phyloP scores from a whole-genome alignment of 2,888 invertebrate genomes.

The Chesias legatella region DNA sequence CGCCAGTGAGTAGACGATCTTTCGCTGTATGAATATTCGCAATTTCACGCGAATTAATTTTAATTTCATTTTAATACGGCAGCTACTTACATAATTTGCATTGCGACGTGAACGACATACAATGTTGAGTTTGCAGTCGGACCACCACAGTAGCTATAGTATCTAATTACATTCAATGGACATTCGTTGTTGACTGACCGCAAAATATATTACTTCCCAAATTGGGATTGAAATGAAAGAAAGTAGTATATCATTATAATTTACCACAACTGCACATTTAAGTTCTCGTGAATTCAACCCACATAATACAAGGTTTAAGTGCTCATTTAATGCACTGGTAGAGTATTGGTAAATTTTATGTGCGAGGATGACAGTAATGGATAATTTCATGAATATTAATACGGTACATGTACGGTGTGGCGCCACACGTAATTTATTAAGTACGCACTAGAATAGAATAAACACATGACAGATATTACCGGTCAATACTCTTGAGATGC shows the following conservation, averaged over 20 bases:
- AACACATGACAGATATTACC: conserved; percentile 12
- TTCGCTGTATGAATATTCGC: conserved; percentile 37
- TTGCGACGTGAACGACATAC: conserved; percentile 44
- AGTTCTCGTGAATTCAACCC: conserved; percentile 5
- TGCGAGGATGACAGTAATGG: conserved; percentile 15
- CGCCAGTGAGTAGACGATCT: conserved; percentile 19
- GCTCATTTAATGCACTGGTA: conserved; percentile 8
- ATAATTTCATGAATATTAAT: conserved; percentile 26
- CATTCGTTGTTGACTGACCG: conserved; percentile 43
- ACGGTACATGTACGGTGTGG: conserved; percentile 17
- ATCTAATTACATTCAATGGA: conserved; percentile 53
- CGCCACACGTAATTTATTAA: conserved; percentile 22
- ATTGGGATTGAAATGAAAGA: conserved; percentile 39
- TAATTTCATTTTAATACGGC: conserved; percentile 35
- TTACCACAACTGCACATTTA: conserved; percentile 4
- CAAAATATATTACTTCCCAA: conserved; percentile 46
- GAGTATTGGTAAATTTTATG: conserved; percentile 18
- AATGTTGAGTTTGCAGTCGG: conserved; percentile 41
- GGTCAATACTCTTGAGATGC: conserved; percentile 45
- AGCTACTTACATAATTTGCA: conserved; percentile 31
- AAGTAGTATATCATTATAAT: conserved; percentile 4
- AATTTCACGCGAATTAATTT: conserved; percentile 34
- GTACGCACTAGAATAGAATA: conserved; percentile 1
- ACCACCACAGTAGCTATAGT: conserved; percentile 36
- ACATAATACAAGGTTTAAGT: conserved; percentile 7